Conservation (phyloP, 2,797 vertebrate species). For the Tenualosa ilisha region DNA sequence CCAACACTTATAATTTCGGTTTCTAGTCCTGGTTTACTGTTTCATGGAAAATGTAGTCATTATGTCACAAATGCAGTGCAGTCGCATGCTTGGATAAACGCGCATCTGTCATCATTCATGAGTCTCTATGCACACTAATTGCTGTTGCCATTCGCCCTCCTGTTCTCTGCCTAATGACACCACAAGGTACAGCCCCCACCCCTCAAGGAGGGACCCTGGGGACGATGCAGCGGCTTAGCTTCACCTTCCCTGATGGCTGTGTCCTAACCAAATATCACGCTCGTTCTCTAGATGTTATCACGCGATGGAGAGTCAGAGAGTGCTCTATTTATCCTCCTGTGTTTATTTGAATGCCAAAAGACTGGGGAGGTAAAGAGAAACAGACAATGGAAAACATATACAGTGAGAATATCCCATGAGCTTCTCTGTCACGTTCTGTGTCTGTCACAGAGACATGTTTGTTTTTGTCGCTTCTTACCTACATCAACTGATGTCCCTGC, state of each 20-base stretch:
- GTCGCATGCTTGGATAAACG: neutral
- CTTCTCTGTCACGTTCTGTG: neutral
- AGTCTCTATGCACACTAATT: neutral
- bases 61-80: slow-evolving; percentile 16
- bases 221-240: neutral
- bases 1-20: neutral
- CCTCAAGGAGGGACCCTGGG: neutral
- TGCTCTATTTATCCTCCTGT: too few relatives aligned
- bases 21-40: neutral
- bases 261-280: neutral
- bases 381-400: too few relatives aligned
- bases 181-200: neutral
- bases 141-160: neutral
- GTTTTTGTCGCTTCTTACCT: too few relatives aligned
- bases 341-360: too few relatives aligned
- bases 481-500: too few relatives aligned
- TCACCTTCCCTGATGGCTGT: neutral
- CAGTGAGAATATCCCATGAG: neutral
- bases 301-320: neutral
- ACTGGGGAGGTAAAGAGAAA: too few relatives aligned
- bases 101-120: neutral
- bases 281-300: too few relatives aligned
- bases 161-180: neutral
- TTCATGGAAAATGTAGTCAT: slow-evolving; percentile 10
- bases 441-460: neutral